Percentiles rank a stretch among this genome's conserved stretches.
These are phyloP conservation scores for Temnothorax nylanderi DNA, from an alignment of 1,140 invertebrate species.

Conservation along the genomic window DNA sequence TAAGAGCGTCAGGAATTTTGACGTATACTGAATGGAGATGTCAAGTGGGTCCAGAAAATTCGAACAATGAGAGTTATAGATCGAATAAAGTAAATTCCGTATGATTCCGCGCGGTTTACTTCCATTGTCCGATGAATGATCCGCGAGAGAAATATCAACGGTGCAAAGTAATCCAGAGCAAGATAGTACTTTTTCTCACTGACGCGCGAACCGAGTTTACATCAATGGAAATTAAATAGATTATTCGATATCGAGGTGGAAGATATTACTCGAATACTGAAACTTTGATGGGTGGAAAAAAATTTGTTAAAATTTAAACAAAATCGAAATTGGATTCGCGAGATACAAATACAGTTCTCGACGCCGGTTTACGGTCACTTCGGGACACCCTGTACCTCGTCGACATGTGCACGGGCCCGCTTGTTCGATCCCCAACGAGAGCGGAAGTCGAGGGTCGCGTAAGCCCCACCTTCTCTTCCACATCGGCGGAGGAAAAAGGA, in stretches of 20 bases:
- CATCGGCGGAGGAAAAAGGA: constrained; percentile 32
- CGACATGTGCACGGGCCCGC: constrained; percentile 1
- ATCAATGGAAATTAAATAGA: background rate
- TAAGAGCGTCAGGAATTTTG: background rate
- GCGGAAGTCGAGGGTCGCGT: constrained; percentile 55
- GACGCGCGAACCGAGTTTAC: background rate
- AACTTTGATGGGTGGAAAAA: background rate
- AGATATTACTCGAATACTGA: background rate
- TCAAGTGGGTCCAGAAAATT: background rate
- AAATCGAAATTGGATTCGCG: too few relatives aligned
- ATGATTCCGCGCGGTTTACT: background rate
- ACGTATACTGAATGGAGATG: background rate
- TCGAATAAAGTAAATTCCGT: background rate
- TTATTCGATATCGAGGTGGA: background rate
- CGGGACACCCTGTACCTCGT: constrained; percentile 39
- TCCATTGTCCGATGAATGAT: background rate
- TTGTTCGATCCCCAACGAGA: constrained; percentile 55
- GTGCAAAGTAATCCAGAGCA: background rate
- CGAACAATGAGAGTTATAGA: background rate
- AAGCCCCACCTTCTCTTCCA: constrained; percentile 52
- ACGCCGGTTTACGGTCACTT: background rate
- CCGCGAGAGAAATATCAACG: background rate
- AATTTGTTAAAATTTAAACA: background rate
- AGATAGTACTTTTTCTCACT: background rate
- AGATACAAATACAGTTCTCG: background rate